Conservation (phyloP, 2,113 vertebrate species). For the Odobenus rosmarus region DNA sequence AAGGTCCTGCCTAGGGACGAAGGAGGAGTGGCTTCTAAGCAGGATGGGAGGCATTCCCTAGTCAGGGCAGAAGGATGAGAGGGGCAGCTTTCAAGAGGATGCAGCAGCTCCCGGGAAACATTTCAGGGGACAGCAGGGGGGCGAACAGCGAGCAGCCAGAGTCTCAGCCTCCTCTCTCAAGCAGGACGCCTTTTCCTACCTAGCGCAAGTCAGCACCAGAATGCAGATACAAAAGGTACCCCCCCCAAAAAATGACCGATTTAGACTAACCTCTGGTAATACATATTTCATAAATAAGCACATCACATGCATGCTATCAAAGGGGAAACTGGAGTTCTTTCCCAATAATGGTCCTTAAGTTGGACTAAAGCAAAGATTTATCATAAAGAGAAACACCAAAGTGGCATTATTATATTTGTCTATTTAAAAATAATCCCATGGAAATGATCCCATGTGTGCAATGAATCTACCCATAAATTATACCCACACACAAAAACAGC, state of each 20-base stretch:
- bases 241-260: no score
- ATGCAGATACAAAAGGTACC: background rate
- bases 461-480: background rate
- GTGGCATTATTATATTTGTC: background rate
- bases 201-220: accelerated
- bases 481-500: background rate
- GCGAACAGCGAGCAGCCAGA: no score
- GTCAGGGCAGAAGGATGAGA: accelerated
- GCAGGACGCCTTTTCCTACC: background rate
- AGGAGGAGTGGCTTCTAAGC: background rate
- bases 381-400: background rate
- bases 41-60: background rate
- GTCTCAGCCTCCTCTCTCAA: background rate
- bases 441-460: background rate
- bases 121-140: background rate
- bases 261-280: background rate
- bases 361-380: background rate
- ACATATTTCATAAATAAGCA: background rate
- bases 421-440: background rate
- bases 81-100: accelerated
- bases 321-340: background rate
- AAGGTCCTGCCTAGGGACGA: background rate
- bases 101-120: accelerated
- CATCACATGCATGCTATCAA: accelerated
- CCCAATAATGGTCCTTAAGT: background rate